phyloP scores from a whole-genome alignment of 1,140 invertebrate species.

The Penaeus japonicus region DNA sequence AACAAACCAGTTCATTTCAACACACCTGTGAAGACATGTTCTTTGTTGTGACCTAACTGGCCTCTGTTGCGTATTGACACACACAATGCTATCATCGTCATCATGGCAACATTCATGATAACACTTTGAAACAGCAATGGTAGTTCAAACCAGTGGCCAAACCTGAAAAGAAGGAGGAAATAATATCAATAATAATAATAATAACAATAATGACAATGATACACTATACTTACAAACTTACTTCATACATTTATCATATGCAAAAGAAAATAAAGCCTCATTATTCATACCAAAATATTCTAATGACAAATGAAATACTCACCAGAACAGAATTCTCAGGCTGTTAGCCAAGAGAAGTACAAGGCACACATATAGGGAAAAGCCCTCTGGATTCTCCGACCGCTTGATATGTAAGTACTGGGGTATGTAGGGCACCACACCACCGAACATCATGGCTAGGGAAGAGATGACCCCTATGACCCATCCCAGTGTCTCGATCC shows the following conservation, averaged over 20 bases:
- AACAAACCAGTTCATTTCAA: conserved; percentile 30
- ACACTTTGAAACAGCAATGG: conserved; percentile 95
- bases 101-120: conserved; percentile 97
- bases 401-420: conserved; percentile 92
- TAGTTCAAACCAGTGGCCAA: conserved; percentile 95
- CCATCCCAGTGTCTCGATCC: conserved; percentile 34
- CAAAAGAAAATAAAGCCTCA: too few relatives aligned
- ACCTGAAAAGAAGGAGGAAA: conserved; percentile 75
- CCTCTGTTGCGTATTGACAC: conserved; percentile 85
- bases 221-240: too few relatives aligned
- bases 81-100: conserved; percentile 94
- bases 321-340: conserved; percentile 97
- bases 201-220: neutral
- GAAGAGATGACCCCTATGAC: conserved; percentile 32
- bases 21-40: conserved; percentile 80
- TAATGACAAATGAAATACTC: conserved; percentile 66
- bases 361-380: conserved; percentile 95
- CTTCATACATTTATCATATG: too few relatives aligned
- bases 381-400: conserved; percentile 92
- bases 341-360: conserved; percentile 95
- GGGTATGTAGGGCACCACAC: conserved; percentile 86
- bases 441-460: conserved; percentile 88
- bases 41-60: conserved; percentile 80
- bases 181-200: neutral
- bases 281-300: too few relatives aligned